These are phyloP conservation scores for Myrmecobius fasciatus DNA, from an alignment of 2,113 vertebrate species.

Conservation along the genomic window DNA sequence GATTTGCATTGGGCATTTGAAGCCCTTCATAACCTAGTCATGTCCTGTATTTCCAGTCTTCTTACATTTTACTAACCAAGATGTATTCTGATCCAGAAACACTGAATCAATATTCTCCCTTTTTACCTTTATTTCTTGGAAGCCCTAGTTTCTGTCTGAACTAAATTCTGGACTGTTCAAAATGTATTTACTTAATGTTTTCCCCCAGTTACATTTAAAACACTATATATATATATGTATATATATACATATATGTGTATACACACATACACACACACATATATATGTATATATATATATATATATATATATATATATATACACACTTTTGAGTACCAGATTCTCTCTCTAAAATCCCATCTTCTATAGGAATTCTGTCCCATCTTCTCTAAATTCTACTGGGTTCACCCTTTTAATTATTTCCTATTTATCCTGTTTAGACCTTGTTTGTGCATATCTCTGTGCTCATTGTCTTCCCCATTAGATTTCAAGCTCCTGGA, in stretches of 20 bases:
- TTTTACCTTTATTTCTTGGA: too few relatives aligned
- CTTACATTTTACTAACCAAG: neutral
- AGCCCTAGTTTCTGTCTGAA: too few relatives aligned
- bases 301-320: too few relatives aligned
- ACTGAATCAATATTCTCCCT: neutral
- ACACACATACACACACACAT: too few relatives aligned
- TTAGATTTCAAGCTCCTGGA: neutral
- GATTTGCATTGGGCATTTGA: neutral
- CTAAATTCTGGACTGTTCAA: too few relatives aligned
- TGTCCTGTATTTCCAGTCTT: neutral
- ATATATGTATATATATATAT: too few relatives aligned
- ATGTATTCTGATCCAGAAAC: neutral
- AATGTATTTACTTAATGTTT: too few relatives aligned
- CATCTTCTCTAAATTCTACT: neutral
- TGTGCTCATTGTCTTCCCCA: neutral
- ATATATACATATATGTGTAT: too few relatives aligned
- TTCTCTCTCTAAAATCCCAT: neutral
- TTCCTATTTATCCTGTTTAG: neutral
- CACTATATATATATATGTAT: too few relatives aligned
- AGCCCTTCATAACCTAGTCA: neutral
- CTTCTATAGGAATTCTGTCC: neutral
- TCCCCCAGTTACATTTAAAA: too few relatives aligned
- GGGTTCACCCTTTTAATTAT: neutral
- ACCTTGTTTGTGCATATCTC: neutral
- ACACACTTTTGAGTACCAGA: too few relatives aligned